Conservation (phyloP, 2,113 vertebrate species). For the Xenus cinereus region DNA sequence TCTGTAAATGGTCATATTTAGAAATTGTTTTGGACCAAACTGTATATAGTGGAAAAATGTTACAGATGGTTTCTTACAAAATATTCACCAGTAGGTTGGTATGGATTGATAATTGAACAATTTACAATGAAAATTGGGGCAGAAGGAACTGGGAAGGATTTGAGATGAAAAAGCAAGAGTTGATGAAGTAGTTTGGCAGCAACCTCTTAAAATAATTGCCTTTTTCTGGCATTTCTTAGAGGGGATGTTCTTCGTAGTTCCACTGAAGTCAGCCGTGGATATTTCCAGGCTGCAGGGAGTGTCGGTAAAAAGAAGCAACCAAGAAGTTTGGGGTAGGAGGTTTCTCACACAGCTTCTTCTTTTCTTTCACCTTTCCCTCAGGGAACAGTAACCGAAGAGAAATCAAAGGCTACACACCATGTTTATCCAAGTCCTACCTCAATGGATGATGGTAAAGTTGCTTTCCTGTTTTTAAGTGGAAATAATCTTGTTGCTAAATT, state of each 20-base stretch:
- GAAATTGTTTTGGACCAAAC: neutral
- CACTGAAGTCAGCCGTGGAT: neutral
- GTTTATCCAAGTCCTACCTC: constrained; percentile 86
- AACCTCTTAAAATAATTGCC: neutral
- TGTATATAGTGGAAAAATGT: neutral
- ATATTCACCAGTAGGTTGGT: neutral
- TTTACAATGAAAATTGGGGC: neutral
- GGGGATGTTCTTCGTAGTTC: neutral
- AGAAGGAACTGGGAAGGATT: neutral
- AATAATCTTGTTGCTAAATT: neutral
- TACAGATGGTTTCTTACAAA: neutral
- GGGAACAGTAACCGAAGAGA: constrained; percentile 95
- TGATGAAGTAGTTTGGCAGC: neutral
- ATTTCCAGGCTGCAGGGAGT: neutral
- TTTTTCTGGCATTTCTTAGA: neutral
- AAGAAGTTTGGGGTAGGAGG: neutral
- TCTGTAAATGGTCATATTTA: neutral
- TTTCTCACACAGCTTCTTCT: neutral
- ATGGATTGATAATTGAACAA: neutral
- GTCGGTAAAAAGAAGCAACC: neutral
- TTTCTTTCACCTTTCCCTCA: constrained; percentile 32
- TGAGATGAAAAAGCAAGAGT: neutral
- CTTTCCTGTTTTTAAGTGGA: neutral
- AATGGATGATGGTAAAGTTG: constrained; percentile 86
- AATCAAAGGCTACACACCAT: constrained; percentile 93